Conservation (phyloP, 2,797 vertebrate species). For the Ataeniobius toweri region DNA sequence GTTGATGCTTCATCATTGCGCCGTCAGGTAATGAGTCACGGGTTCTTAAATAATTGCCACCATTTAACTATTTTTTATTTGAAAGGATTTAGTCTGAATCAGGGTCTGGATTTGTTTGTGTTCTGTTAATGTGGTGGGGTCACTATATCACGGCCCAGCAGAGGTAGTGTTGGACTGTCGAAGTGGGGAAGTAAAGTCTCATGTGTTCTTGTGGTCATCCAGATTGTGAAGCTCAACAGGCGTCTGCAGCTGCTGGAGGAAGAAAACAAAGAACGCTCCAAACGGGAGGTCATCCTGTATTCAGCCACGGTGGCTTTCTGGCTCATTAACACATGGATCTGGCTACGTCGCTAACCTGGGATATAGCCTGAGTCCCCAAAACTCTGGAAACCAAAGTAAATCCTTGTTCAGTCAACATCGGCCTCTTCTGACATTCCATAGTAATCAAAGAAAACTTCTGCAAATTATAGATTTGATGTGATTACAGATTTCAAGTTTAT, state of each 20-base stretch:
- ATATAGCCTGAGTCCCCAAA: constrained; percentile 27
- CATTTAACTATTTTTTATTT: neutral
- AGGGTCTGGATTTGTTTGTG: neutral
- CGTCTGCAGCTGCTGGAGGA: constrained; percentile 95
- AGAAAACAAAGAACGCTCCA: constrained; percentile 94
- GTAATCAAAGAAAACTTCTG: neutral
- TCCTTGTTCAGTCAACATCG: constrained; percentile 35
- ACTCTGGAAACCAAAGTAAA: constrained; percentile 52
- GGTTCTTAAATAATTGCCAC: neutral
- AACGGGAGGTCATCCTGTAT: constrained; percentile 93
- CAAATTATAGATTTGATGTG: neutral
- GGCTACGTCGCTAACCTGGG: constrained; percentile 89
- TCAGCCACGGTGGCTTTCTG: constrained; percentile 96
- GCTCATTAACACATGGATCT: constrained; percentile 96
- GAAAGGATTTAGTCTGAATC: neutral
- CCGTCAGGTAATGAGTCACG: constrained; percentile 84
- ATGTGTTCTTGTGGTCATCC: constrained; percentile 16
- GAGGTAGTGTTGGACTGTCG: neutral
- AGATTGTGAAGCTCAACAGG: constrained; percentile 98
- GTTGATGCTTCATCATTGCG: constrained; percentile 91
- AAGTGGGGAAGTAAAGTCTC: neutral
- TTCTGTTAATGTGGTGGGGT: neutral
- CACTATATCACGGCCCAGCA: neutral
- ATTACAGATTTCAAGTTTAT: neutral
- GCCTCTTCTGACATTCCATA: constrained; percentile 2